These are phyloP conservation scores for Volucella zonaria DNA, from an alignment of 2,888 invertebrate species.

Conservation along the genomic window DNA sequence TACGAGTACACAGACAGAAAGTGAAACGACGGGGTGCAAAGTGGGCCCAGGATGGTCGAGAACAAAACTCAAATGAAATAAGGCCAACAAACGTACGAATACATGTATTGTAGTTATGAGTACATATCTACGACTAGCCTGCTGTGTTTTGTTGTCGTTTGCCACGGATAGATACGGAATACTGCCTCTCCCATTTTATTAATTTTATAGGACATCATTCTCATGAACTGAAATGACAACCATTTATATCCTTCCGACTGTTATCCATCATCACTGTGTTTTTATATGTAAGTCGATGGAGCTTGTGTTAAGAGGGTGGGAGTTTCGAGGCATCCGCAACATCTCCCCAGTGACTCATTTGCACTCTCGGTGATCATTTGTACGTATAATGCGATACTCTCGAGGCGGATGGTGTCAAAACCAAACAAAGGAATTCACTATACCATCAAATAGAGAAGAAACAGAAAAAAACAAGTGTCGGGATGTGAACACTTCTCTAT, in stretches of 20 bases:
- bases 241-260: conserved; percentile 60
- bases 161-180: not conserved
- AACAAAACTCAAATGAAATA: conserved; percentile 22
- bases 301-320: not conserved
- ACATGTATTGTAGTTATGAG: not conserved
- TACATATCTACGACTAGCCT: not conserved
- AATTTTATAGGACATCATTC: conserved; percentile 59
- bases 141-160: not conserved
- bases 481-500: too few species aligned
- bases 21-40: not conserved
- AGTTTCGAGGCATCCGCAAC: not conserved
- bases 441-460: not conserved
- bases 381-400: conserved; percentile 41
- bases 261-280: conserved; percentile 55
- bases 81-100: not conserved
- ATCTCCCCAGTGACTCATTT: conserved; percentile 40
- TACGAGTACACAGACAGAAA: conserved; percentile 24
- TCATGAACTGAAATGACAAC: conserved; percentile 47
- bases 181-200: conserved; percentile 34
- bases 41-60: not conserved
- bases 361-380: conserved; percentile 48
- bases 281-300: conserved; percentile 7
- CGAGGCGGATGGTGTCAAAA: not conserved
- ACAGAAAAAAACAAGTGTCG: too few species aligned
- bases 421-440: not conserved